phyloP scores from a whole-genome alignment of 2,888 invertebrate species.

The Caradrina kadenii region DNA sequence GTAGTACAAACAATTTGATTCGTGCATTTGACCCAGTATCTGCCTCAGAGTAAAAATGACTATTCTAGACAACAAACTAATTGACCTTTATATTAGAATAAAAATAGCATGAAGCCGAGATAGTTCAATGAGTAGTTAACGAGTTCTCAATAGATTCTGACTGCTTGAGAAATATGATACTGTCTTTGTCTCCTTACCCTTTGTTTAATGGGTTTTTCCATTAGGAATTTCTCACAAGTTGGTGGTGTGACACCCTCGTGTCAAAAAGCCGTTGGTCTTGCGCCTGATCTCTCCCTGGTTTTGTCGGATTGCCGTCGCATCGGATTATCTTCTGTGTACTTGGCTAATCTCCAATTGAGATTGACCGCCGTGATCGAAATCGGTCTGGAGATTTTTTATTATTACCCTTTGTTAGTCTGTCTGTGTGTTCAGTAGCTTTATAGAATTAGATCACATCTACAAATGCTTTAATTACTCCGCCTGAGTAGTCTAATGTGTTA shows the following conservation, averaged over 20 bases:
- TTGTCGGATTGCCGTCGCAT: no score
- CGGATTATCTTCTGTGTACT: no score
- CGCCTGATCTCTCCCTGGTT: no score
- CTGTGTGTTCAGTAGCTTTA: slow-evolving; percentile 12
- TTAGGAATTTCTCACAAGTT: no score
- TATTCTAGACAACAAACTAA: slow-evolving; percentile 38
- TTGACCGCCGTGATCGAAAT: no score
- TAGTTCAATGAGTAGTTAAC: slow-evolving; percentile 20
- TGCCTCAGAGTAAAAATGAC: slow-evolving; percentile 18
- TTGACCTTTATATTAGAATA: slow-evolving; percentile 45
- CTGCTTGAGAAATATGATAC: slow-evolving; percentile 17
- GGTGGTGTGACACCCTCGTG: no score
- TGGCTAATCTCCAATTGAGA: no score
- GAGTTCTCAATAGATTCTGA: slow-evolving; percentile 31
- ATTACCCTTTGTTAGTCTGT: slow-evolving; percentile 9
- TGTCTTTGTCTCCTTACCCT: slow-evolving; percentile 14
- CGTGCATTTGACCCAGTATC: slow-evolving; percentile 40
- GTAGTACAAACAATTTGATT: slow-evolving; percentile 10
- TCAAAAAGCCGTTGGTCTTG: no score
- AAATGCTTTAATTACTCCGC: slow-evolving; percentile 46
- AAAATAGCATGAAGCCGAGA: slow-evolving; percentile 38
- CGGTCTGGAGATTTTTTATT: no score
- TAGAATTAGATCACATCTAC: slow-evolving; percentile 32
- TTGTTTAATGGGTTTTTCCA: background rate
- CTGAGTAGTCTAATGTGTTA: slow-evolving; percentile 49